Conservation (phyloP, 1,140 invertebrate species). For the Drosophila elegans region DNA sequence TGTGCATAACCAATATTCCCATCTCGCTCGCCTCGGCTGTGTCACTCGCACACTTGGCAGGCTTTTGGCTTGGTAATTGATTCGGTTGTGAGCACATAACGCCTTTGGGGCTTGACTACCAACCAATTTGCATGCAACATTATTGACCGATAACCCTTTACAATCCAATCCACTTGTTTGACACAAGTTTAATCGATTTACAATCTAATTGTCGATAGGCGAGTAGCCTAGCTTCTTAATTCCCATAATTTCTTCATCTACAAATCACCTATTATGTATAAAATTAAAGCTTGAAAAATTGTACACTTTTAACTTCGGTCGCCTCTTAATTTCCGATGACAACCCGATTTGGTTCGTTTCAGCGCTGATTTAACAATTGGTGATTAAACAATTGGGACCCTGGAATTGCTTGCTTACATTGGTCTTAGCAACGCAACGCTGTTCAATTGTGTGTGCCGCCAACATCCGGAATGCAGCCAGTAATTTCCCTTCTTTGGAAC, state of each 20-base stretch:
- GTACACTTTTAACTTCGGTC: no score
- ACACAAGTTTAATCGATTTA: background rate
- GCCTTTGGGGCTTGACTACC: background rate
- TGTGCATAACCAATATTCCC: constrained; percentile 24
- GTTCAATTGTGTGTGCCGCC: background rate
- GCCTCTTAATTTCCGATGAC: no score
- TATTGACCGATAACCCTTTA: background rate
- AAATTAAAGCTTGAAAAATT: no score
- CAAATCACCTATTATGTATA: no score
- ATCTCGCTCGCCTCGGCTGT: background rate
- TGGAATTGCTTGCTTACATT: constrained; percentile 1
- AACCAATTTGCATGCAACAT: constrained; percentile 5
- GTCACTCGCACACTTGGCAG: background rate
- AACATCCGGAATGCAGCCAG: background rate
- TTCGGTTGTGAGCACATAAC: background rate
- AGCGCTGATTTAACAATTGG: no score
- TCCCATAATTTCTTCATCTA: no score
- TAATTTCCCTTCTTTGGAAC: background rate
- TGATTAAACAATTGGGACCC: background rate
- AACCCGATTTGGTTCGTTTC: no score
- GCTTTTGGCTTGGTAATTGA: constrained; percentile 21
- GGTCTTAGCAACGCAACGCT: background rate
- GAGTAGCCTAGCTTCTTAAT: no score
- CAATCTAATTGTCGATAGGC: no score
- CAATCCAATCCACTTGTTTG: background rate